phyloP scores from a whole-genome alignment of 2,888 invertebrate genomes.

The Agrilus mali region DNA sequence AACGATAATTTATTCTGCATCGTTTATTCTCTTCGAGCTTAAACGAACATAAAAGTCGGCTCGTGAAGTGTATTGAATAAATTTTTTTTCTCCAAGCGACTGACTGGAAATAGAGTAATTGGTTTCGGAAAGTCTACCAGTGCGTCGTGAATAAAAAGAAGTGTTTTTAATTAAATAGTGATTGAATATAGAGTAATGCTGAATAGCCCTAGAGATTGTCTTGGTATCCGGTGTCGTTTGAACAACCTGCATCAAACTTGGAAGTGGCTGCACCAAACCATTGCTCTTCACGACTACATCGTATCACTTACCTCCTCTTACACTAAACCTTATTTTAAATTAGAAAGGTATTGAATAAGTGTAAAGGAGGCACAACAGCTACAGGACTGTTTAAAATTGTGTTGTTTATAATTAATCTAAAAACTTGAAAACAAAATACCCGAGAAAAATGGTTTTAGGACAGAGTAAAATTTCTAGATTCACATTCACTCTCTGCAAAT shows the following conservation, averaged over 20 bases:
- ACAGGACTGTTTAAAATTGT: constrained; percentile 9
- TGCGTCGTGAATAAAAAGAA: constrained; percentile 36
- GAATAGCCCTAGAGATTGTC: constrained; percentile 66
- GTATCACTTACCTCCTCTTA: constrained; percentile 67
- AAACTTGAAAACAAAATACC: not conserved
- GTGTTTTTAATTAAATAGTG: constrained; percentile 20
- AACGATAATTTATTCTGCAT: constrained; percentile 10
- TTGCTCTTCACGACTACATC: constrained; percentile 76
- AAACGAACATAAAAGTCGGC: no score
- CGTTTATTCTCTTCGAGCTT: constrained; percentile 7
- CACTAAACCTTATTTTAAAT: constrained; percentile 39
- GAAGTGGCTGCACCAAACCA: constrained; percentile 91
- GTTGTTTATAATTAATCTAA: not conserved
- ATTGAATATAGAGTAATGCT: constrained; percentile 33
- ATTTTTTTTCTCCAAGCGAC: constrained; percentile 5
- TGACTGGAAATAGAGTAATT: no score
- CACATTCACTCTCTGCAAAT: no score
- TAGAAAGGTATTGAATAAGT: constrained; percentile 6
- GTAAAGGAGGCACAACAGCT: constrained; percentile 15
- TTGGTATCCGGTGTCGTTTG: constrained; percentile 81
- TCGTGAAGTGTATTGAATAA: constrained; percentile 10
- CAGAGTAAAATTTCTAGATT: no score
- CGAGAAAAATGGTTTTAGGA: no score
- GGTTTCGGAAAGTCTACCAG: constrained; percentile 8
- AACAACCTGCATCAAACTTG: constrained; percentile 83